Evolutionary conservation across 2,113 vertebrate species (phyloP).

Genomic region (Orientallactaga bullata): DNA sequence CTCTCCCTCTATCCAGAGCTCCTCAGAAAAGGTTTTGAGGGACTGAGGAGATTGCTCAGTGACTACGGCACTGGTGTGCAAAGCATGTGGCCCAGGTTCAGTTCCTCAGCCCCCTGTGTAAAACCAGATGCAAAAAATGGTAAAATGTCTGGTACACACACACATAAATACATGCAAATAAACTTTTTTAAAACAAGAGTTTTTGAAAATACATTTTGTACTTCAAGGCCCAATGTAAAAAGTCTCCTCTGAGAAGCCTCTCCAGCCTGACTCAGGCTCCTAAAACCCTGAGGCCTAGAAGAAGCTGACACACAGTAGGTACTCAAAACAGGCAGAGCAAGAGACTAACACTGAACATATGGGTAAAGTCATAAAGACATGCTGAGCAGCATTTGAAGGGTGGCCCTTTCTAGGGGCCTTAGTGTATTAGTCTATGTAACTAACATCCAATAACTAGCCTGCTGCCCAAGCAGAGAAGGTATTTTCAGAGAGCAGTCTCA

Average conservation of each 20-base stretch:
- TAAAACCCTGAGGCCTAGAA: background rate
- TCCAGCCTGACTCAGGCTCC: background rate
- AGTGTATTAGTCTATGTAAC: background rate
- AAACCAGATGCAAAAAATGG: no score
- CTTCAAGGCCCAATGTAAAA: background rate
- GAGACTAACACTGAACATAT: background rate
- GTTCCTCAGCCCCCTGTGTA: no score
- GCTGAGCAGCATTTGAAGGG: background rate
- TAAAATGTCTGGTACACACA: no score
- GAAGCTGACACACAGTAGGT: background rate
- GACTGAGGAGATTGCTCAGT: no score
- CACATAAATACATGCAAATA: no score
- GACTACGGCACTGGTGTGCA: no score
- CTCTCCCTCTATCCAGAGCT: background rate
- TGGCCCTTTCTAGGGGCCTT: background rate
- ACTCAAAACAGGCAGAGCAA: background rate
- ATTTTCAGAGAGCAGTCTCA: background rate
- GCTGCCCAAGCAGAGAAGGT: background rate
- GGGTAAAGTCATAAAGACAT: background rate
- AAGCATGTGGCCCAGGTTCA: no score
- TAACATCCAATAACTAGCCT: background rate
- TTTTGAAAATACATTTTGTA: background rate
- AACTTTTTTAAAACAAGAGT: background rate
- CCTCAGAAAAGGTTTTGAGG: background rate
- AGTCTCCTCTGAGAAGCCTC: constrained; percentile 35